Conservation (phyloP, 2,888 invertebrate genomes). For the Agrilus mali region DNA sequence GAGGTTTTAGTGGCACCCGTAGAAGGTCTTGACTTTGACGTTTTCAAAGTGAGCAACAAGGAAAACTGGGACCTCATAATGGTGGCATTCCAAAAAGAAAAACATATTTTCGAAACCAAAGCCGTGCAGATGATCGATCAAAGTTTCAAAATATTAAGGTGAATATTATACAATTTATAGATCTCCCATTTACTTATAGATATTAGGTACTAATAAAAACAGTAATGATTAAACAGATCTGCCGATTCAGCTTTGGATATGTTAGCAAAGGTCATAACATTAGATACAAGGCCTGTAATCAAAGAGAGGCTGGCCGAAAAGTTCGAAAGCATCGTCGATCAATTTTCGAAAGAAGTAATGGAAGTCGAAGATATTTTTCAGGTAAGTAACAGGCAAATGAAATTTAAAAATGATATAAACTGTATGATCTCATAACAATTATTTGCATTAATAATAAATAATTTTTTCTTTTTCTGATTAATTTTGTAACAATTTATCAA, state of each 20-base stretch:
- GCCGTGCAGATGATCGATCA: slow-evolving; percentile 77
- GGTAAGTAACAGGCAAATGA: slow-evolving; percentile 42
- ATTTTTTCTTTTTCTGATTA: too few species aligned
- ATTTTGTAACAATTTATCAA: too few species aligned
- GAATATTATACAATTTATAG: slow-evolving; percentile 8
- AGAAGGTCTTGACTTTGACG: slow-evolving; percentile 68
- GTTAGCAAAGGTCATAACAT: slow-evolving; percentile 64
- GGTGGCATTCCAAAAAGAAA: slow-evolving; percentile 62
- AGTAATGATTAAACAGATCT: slow-evolving; percentile 36
- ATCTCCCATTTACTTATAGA: background rate
- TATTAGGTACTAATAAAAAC: too few species aligned
- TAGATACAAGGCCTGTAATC: slow-evolving; percentile 64
- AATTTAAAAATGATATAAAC: slow-evolving; percentile 1
- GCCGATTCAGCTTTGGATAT: slow-evolving; percentile 74
- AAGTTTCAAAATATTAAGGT: slow-evolving; percentile 68
- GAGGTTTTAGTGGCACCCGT: slow-evolving; percentile 64
- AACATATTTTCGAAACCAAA: slow-evolving; percentile 61
- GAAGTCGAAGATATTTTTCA: slow-evolving; percentile 57
- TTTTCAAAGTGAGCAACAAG: slow-evolving; percentile 63
- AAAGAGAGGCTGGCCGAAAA: slow-evolving; percentile 63
- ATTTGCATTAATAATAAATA: too few species aligned
- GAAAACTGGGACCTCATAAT: slow-evolving; percentile 81
- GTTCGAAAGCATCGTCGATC: slow-evolving; percentile 72
- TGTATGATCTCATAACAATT: too few species aligned
- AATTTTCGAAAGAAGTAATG: slow-evolving; percentile 73